Conservation (phyloP, 2,113 vertebrate species). For the Cryptomyrus ogoouensis region DNA sequence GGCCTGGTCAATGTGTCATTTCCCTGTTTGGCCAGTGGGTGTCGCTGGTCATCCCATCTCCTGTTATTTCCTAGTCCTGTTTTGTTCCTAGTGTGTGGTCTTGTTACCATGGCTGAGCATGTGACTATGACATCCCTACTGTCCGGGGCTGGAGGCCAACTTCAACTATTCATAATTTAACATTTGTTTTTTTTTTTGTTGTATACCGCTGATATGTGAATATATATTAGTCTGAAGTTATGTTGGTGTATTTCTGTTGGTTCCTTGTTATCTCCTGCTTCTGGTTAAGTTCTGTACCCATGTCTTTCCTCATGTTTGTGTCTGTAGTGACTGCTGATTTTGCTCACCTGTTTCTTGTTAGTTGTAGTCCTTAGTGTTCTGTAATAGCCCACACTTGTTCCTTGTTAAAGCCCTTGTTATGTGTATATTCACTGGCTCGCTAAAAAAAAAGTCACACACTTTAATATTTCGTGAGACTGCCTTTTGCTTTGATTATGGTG, state of each 20-base stretch:
- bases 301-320: background rate
- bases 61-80: background rate
- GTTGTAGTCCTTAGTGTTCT: background rate
- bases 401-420: background rate
- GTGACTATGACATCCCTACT: background rate
- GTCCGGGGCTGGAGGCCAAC: background rate
- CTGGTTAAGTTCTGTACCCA: background rate
- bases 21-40: background rate
- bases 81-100: background rate
- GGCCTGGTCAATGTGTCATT: background rate
- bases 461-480: too few species aligned
- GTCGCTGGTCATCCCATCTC: background rate
- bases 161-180: background rate
- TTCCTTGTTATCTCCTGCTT: background rate
- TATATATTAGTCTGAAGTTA: background rate
- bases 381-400: background rate
- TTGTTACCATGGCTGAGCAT: background rate
- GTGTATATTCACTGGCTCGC: background rate
- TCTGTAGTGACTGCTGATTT: background rate
- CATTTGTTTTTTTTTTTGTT: background rate
- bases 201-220: background rate
- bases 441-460: too few species aligned
- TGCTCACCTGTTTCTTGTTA: background rate
- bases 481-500: too few species aligned
- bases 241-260: background rate